These are phyloP conservation scores for Pteria penguin DNA, from an alignment of 2,888 invertebrate species.

Conservation along the genomic window DNA sequence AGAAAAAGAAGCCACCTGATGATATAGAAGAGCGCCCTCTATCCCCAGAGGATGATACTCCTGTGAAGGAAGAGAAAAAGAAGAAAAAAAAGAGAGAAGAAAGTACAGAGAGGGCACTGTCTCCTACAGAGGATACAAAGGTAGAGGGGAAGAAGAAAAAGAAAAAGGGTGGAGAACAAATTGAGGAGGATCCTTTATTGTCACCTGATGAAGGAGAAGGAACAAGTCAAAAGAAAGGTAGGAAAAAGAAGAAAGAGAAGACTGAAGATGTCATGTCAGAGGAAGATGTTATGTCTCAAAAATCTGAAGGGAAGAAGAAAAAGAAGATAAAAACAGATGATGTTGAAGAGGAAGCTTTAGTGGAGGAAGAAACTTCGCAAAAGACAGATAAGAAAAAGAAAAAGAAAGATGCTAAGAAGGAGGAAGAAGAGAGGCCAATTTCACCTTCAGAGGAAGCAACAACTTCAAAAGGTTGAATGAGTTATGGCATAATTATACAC, in stretches of 20 bases:
- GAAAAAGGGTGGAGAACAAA: conserved; percentile 24
- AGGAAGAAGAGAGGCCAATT: conserved; percentile 42
- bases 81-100: conserved; percentile 39
- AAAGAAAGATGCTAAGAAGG: no score
- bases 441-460: conserved; percentile 45
- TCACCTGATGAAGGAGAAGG: conserved; percentile 33
- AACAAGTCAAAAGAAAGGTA: conserved; percentile 17
- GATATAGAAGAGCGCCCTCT: conserved; percentile 28
- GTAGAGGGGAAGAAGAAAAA: conserved; percentile 44
- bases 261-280: conserved; percentile 22
- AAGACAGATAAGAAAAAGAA: conserved; percentile 48
- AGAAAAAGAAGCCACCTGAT: conserved; percentile 52
- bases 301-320: conserved; percentile 3
- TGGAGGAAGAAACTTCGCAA: conserved; percentile 12
- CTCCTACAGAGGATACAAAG: conserved; percentile 11
- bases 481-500: no score
- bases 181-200: conserved; percentile 40
- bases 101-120: conserved; percentile 37
- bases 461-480: conserved; percentile 51
- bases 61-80: conserved; percentile 31
- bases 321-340: no score
- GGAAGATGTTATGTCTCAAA: background rate
- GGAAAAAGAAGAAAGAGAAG: conserved; percentile 36
- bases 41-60: conserved; percentile 9
- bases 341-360: background rate